phyloP scores from a whole-genome alignment of 2,113 vertebrate genomes.

The Ptilonorhynchus violaceus region DNA sequence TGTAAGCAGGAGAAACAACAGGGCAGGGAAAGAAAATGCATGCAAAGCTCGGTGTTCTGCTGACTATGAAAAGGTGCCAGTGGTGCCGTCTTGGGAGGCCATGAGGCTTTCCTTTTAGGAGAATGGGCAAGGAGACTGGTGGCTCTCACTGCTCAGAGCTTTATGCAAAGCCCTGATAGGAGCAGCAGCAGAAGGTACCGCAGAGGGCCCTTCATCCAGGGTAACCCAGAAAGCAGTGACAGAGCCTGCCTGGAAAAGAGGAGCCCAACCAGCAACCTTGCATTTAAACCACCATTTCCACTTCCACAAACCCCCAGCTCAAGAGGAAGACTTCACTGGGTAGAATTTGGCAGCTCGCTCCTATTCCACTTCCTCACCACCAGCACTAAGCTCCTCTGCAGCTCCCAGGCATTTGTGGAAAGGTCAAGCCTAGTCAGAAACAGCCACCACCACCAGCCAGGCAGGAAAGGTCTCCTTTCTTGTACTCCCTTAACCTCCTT shows the following conservation, averaged over 20 bases:
- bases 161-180: neutral
- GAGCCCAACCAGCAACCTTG: neutral
- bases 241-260: neutral
- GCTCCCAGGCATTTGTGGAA: neutral
- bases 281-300: neutral
- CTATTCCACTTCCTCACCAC: neutral
- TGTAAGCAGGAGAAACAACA: neutral
- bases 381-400: neutral
- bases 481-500: neutral
- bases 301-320: neutral
- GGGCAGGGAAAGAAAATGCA: neutral
- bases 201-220: fast-evolving
- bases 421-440: neutral
- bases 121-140: neutral
- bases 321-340: neutral
- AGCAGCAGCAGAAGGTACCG: neutral
- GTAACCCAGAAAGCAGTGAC: fast-evolving
- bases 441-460: neutral
- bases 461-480: neutral
- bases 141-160: neutral
- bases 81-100: neutral
- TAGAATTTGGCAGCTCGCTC: neutral
- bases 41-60: fast-evolving
- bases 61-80: neutral
- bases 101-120: neutral